Evolutionary conservation across 92 coral and sea anemone genomes (phyloP).

Genomic region (Pocillopora meandrina): DNA sequence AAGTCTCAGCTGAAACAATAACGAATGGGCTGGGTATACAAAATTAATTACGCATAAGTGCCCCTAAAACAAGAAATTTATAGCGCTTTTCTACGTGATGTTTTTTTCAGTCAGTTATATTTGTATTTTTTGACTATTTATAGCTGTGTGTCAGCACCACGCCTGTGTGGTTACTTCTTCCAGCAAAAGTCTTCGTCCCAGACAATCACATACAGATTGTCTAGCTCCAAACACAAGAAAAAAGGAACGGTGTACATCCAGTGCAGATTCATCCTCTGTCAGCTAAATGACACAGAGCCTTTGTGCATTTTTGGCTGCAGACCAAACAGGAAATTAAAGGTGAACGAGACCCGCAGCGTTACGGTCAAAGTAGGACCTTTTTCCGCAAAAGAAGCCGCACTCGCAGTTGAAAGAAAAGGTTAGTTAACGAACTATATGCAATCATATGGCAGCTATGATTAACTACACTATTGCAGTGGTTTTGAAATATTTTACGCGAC

Average conservation of each 20-base stretch:
- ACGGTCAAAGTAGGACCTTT: slow-evolving; percentile 12
- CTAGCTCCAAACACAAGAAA: background rate
- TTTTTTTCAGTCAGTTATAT: background rate
- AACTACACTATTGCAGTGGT: too few relatives aligned
- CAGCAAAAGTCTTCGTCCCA: background rate
- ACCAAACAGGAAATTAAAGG: background rate
- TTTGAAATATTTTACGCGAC: too few relatives aligned
- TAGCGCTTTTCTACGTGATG: background rate
- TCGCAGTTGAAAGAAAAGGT: slow-evolving; percentile 1
- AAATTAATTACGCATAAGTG: too few relatives aligned
- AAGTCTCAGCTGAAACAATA: too few relatives aligned
- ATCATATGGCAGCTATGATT: background rate
- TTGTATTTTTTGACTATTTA: background rate
- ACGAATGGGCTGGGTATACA: too few relatives aligned
- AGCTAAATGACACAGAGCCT: background rate
- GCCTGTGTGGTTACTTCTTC: slow-evolving; percentile 8
- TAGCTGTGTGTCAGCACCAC: slow-evolving; percentile 26
- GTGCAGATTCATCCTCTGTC: slow-evolving; percentile 25
- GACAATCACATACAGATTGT: slow-evolving; percentile 5
- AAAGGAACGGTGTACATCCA: background rate
- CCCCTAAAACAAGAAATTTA: background rate
- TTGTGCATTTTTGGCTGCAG: slow-evolving; percentile 26
- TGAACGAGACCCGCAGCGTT: background rate
- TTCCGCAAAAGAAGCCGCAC: background rate
- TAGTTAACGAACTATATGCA: background rate